Conservation (phyloP, 2,888 invertebrate species). For the Acronicta psi region DNA sequence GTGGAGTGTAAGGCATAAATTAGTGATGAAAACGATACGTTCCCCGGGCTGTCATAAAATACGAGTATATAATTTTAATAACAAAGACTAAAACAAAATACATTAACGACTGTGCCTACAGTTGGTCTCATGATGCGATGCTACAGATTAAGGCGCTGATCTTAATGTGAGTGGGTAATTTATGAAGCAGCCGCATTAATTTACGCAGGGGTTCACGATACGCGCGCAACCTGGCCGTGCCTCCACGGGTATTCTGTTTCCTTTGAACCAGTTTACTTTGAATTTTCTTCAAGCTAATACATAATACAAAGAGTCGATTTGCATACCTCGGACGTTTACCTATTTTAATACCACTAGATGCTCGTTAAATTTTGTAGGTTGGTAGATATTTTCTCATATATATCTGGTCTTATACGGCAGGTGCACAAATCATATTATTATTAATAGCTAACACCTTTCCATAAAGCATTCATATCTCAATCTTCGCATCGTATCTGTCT, state of each 20-base stretch:
- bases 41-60: slow-evolving; percentile 73
- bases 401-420: slow-evolving; percentile 54
- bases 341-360: slow-evolving; percentile 21
- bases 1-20: slow-evolving; percentile 77
- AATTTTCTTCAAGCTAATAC: slow-evolving; percentile 19
- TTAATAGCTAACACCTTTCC: slow-evolving; percentile 62
- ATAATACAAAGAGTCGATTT: slow-evolving; percentile 41
- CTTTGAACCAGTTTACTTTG: slow-evolving; percentile 47
- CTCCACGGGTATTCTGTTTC: slow-evolving; percentile 65
- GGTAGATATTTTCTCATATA: slow-evolving; percentile 31
- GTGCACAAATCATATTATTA: slow-evolving; percentile 64
- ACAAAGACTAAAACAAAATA: slow-evolving; percentile 78
- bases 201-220: slow-evolving; percentile 65
- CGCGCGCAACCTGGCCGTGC: slow-evolving; percentile 61
- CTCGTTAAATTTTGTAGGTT: slow-evolving; percentile 23
- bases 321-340: slow-evolving; percentile 19
- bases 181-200: slow-evolving; percentile 75
- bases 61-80: slow-evolving; percentile 76
- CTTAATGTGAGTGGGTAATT: slow-evolving; percentile 76
- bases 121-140: slow-evolving; percentile 46
- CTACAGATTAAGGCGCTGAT: slow-evolving; percentile 67
- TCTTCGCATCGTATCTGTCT: slow-evolving; percentile 71
- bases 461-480: slow-evolving; percentile 77
- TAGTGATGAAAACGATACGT: slow-evolving; percentile 77
- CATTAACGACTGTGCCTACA: slow-evolving; percentile 64